phyloP scores from a whole-genome alignment of 2,888 invertebrate genomes.

The Sussaba pulchella region DNA sequence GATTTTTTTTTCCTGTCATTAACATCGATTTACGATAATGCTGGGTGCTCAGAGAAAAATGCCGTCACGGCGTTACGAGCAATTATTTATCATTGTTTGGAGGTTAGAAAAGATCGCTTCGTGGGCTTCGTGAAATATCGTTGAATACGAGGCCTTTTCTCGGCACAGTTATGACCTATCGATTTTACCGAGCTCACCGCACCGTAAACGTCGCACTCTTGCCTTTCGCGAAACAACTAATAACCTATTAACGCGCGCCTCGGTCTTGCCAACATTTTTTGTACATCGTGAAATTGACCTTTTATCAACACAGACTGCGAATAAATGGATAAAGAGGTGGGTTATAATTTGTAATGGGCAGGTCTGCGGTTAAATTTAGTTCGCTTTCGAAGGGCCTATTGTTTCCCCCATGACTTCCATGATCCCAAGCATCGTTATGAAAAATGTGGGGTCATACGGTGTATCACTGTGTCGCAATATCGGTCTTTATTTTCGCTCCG shows the following conservation, averaged over 20 bases:
- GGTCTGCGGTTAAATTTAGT: neutral
- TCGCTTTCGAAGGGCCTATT: neutral
- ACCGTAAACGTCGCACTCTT: constrained; percentile 45
- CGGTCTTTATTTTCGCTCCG: neutral
- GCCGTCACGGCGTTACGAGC: constrained; percentile 19
- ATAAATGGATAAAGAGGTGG: neutral
- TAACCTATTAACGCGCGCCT: constrained; percentile 38
- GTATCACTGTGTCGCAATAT: constrained; percentile 1
- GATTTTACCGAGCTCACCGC: constrained; percentile 35
- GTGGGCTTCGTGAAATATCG: constrained; percentile 5
- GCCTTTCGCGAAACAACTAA: constrained; percentile 40
- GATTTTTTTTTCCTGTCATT: constrained; percentile 1
- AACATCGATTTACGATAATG: neutral
- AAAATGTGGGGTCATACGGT: constrained; percentile 12
- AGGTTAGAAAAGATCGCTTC: constrained; percentile 16
- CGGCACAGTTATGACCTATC: constrained; percentile 40
- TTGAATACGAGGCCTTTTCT: neutral
- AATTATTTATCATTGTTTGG: constrained; percentile 44
- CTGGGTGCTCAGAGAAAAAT: neutral
- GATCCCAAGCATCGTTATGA: neutral
- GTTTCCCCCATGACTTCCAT: neutral
- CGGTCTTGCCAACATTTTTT: constrained; percentile 24
- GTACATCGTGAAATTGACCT: constrained; percentile 44
- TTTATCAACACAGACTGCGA: constrained; percentile 23
- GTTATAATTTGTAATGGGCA: constrained; percentile 1